Evolutionary conservation across 2,113 vertebrate species (phyloP).

Genomic region (Dasyornis broadbenti): DNA sequence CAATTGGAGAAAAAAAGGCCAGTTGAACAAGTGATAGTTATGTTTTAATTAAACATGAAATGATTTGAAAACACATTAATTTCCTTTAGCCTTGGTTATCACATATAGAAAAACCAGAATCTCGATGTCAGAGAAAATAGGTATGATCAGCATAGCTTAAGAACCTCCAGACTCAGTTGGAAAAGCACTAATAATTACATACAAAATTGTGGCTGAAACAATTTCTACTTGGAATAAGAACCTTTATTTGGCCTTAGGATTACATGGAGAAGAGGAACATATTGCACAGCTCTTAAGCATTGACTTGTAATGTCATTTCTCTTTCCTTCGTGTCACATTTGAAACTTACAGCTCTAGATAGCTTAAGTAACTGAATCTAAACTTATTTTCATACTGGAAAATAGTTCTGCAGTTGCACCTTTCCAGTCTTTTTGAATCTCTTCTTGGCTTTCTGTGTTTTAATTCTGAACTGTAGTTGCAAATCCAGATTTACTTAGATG

Average conservation of each 20-base stretch:
- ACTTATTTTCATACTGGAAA: neutral
- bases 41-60: neutral
- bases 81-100: neutral
- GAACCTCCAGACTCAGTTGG: neutral
- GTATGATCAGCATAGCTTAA: neutral
- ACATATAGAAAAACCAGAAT: neutral
- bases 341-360: neutral
- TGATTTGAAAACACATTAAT: neutral
- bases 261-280: neutral
- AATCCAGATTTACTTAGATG: neutral
- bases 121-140: neutral
- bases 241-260: neutral
- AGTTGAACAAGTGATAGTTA: neutral
- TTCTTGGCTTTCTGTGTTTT: neutral
- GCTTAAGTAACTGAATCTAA: neutral
- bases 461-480: neutral
- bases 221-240: neutral
- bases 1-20: neutral
- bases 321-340: neutral
- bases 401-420: neutral
- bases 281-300: neutral
- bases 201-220: neutral
- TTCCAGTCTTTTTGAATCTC: neutral
- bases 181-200: neutral
- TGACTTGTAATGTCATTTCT: neutral